Evolutionary conservation across 2,797 vertebrate species (phyloP), one percentile per base, ranked within the genome.

Genomic region (Macrochelys suwanniensis): DNA sequence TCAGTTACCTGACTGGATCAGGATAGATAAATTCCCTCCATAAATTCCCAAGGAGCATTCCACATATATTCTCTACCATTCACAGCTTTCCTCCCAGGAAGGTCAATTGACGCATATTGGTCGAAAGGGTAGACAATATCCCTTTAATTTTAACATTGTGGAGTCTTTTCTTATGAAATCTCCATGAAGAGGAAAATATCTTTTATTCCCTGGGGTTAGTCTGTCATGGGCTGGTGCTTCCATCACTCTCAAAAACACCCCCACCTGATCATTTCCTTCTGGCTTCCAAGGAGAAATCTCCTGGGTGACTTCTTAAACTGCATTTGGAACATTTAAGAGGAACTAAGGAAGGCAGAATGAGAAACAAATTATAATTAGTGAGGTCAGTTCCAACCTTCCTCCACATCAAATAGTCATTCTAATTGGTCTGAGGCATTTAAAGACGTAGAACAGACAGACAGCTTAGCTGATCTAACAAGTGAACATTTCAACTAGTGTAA

Each of bases 61-160:
- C 47, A 57, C 61, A 83, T n/a, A 50, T 77, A 59, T 78, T 19
- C 7, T 8, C 74, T 25, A 78, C n/a, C n/a, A 68, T 68, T 68
- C 19, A 11, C 42, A 88, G 15, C 42, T 83, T 65, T 87, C 4
- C 33, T 89, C 31, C 13, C 89, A 54, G 76, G 42, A 12, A 49
- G 56, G 61, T 77, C 11, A 42, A n/a, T n/a, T 4, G 0, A 7
- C 59, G 84, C 80, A 84, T 89, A 82, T 95, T 92, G 96, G 88
- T 96, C 95, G 88, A 93, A 96, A 93, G 82, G 94, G 57, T 91
- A 79, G 91, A 59, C 74, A 93, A 54, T 74, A 90, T 94, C 95
- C 78, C 84, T 76, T 78, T 80, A 78, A 80, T 87, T 84, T 77
- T 77, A 8, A 77, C 68, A 77, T 45, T 25, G 25, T 90, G 16